Evolutionary conservation across 2,113 vertebrate genomes (phyloP), one percentile per base, ranked within the genome.

Genomic region (Tetrax tetrax): DNA sequence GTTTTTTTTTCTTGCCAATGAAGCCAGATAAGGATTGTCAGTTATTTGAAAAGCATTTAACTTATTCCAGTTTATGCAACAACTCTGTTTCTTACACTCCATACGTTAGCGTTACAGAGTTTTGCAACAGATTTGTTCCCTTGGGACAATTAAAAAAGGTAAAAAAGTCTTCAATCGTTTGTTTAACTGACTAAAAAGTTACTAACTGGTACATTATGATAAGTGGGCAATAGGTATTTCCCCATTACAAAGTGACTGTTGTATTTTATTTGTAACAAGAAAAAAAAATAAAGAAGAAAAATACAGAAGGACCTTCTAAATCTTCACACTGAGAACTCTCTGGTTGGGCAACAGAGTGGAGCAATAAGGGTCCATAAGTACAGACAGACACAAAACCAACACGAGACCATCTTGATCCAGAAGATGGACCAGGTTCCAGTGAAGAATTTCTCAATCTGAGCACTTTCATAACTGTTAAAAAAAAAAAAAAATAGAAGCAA

Each of bases 401-500:
- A 99, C 80, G 99, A 99, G 7, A 90, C 98, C 98, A 99, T 99
- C 98, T 99, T 99, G 95, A 99, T 98, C 99, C 99, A 99, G 98
- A 99, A 99, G 89, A 98, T 98, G 9, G 99, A 99, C 98, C 98
- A 98, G 97, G 98, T 99, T 31, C 98, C 99, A 0, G 98, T 98
- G 95, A 99, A 98, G 92, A 99, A 98, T 81, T 98, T 98, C 97
- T 99, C 99, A 18, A 99, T 99, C 96, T 98, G 97, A 92, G 99
- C 99, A 45, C 97, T 93, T 79, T 99, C 98, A 1, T 99, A 99
- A 94, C 99, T 99, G 98, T 71, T 53, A 94, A 79, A 38, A 23
- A 43, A 2, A 11, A n/a, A 75, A 25, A 43, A 19, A 51, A 51
- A n/a, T 53, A 59, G 56, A 35, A 14, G 17, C 14, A 57, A 56